These are phyloP conservation scores for Dicentrarchus labrax DNA, from an alignment of 2,113 vertebrate genomes.

Conservation along the genomic window DNA sequence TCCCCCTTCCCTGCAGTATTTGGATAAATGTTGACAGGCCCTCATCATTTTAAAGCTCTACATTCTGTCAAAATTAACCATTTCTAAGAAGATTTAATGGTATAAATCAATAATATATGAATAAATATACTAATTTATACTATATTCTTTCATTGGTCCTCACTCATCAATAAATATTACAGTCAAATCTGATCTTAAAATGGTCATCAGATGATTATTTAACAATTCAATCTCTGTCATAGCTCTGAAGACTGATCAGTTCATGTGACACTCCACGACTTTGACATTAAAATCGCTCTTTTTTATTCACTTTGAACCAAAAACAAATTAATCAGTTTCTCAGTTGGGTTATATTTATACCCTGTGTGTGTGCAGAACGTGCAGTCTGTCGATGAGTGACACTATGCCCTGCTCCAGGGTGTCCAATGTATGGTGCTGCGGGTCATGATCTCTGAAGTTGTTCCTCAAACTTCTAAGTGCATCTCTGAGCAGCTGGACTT, in stretches of 20 bases:
- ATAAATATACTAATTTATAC: neutral
- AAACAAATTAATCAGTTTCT: neutral
- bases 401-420: slow-evolving; percentile 96
- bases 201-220: neutral
- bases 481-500: slow-evolving; percentile 94
- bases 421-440: slow-evolving; percentile 98
- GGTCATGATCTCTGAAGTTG: slow-evolving; percentile 94
- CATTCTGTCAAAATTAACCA: neutral
- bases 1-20: slow-evolving; percentile 86
- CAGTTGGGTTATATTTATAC: slow-evolving; percentile 73
- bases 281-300: neutral
- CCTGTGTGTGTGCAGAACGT: slow-evolving; percentile 86
- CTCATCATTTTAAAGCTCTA: neutral
- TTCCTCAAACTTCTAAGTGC: slow-evolving; percentile 94
- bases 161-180: neutral
- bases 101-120: neutral
- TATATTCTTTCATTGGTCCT: neutral
- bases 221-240: neutral
- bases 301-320: neutral
- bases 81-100: neutral
- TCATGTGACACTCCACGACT: neutral
- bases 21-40: neutral
- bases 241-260: neutral
- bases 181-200: neutral
- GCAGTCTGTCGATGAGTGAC: slow-evolving; percentile 93